Base-by-base conservation (phyloP, 2,888 invertebrate genomes). In the Scelioninae gen. 1 region DNA sequence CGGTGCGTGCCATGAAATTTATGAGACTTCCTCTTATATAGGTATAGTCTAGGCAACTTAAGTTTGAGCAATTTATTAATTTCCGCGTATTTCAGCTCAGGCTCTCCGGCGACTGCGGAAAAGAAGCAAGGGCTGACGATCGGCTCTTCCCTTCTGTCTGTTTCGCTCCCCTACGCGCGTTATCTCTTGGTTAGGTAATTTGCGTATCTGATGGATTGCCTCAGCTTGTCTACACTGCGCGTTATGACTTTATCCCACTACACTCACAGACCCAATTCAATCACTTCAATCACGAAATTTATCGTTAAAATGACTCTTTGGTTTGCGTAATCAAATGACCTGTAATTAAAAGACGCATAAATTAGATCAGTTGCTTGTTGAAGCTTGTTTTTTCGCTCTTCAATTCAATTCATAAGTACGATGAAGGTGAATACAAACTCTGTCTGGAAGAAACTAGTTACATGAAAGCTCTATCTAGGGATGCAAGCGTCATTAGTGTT, bases 401-500 rank as follows among this genome's bases (percentile, higher is more conserved):
- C 6, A 34, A 34, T 34, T 34, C 6, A 34, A 34, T 34, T 34
- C 34, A 8, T 8, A 34, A 34, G 8, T 34, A 8, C 34, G 34
- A 34, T n/a, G n/a, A n/a, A n/a, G n/a, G n/a, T n/a, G n/a, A n/a
- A n/a, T n/a, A n/a, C n/a, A n/a, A n/a, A n/a, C n/a, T n/a, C n/a
- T n/a, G n/a, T n/a, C n/a, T n/a, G n/a, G n/a, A n/a, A n/a, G n/a
- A n/a, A n/a, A n/a, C n/a, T n/a, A n/a, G n/a, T n/a, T n/a, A n/a
- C n/a, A n/a, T n/a, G n/a, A 34, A 7, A 34, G 6, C 5, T 89
- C 65, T 90, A 88, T 88, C 87, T 85, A 84, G 79, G 85, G 90
- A 88, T 88, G 89, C 89, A 90, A 88, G 90, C 90, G 88, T 91
- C 92, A 90, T 92, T 91, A 92, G 91, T 89, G 90, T 90, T 88